Conservation (phyloP, 1,140 invertebrate genomes). For the Belonocnema kinseyi region DNA sequence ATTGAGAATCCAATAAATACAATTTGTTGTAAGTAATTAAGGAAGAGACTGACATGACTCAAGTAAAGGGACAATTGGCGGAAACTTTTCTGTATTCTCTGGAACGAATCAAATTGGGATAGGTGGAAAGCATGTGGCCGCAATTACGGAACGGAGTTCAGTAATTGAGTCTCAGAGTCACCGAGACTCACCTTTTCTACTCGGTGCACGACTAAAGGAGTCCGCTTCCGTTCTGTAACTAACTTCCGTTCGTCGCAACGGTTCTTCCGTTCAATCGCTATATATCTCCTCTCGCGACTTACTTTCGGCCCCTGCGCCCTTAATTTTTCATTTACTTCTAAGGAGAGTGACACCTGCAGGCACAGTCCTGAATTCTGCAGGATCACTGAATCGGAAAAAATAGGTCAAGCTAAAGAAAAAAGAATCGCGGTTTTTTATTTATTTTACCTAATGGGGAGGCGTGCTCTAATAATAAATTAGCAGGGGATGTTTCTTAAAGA, state of each 20-base stretch:
- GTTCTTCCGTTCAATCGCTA: conserved; percentile 3
- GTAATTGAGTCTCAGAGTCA: neutral
- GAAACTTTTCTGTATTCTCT: conserved; percentile 6
- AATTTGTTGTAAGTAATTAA: too few species aligned
- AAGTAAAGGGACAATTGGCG: neutral
- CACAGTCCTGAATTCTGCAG: too few species aligned
- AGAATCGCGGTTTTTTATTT: too few species aligned
- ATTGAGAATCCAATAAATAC: too few species aligned
- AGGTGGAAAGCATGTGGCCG: conserved; percentile 2
- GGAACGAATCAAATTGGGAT: conserved; percentile 8
- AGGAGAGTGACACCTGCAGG: too few species aligned
- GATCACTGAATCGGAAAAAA: too few species aligned
- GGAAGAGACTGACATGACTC: neutral
- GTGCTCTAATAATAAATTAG: neutral
- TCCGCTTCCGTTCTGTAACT: conserved; percentile 14
- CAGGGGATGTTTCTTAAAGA: neutral
- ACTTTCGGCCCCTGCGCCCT: neutral
- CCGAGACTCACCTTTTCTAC: conserved; percentile 15
- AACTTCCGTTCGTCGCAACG: conserved; percentile 6
- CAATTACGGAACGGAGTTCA: neutral
- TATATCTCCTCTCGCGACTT: neutral
- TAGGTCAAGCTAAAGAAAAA: too few species aligned
- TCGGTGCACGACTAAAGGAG: conserved; percentile 9
- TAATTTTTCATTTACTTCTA: neutral
- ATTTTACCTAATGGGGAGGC: neutral